Base-by-base conservation (phyloP, 92 coral and sea anemone species). In the Plumapathes pennacea region DNA sequence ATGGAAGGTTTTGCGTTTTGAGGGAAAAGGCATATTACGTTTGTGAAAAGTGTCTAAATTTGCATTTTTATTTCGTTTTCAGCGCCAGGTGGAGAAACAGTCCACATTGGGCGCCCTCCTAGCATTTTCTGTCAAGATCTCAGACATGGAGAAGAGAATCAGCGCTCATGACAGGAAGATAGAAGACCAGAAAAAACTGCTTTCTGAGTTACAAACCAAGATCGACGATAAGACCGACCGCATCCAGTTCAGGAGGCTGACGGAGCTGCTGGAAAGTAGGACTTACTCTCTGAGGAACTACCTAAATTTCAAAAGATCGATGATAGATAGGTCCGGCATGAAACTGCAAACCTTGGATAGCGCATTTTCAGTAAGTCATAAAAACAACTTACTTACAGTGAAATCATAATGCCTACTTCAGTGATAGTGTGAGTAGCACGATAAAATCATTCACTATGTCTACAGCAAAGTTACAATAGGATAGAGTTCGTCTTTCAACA, bases 41-140 rank as follows among this genome's bases (percentile, higher is more conserved):
- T n/a, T n/a, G n/a, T n/a, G n/a, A n/a, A n/a, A n/a, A n/a, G n/a
- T 34, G n/a, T 34, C n/a, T 8, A 34, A n/a, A n/a, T 8, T 34
- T 34, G 40, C 40, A 13, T 4, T 25, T 2, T 44, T 15, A 1
- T 3, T 43, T 4, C 25, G 12, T 27, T 43, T 26, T 38, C 43
- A 74, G 73, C 76, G 76, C 23, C 85, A 78, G 55, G 42, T 52
- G 29, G 17, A 69, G 41, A 68, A 63, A 30, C 70, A 66, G 14
- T 67, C 88, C 19, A 77, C 62, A 19, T 59, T 81, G 10, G 77
- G 49, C 5, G 64, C 88, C 3, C 51, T 87, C 24, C 46, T 82
- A 79, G 49, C 83, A 10, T 87, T 87, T 62, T 63, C 89, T 34
- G 55, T 69, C 38, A 66, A 76, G 32, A 70, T 87, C 14, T 62